Evolutionary conservation across 2,888 invertebrate genomes (phyloP).

Genomic region (Melanostoma mellinum): DNA sequence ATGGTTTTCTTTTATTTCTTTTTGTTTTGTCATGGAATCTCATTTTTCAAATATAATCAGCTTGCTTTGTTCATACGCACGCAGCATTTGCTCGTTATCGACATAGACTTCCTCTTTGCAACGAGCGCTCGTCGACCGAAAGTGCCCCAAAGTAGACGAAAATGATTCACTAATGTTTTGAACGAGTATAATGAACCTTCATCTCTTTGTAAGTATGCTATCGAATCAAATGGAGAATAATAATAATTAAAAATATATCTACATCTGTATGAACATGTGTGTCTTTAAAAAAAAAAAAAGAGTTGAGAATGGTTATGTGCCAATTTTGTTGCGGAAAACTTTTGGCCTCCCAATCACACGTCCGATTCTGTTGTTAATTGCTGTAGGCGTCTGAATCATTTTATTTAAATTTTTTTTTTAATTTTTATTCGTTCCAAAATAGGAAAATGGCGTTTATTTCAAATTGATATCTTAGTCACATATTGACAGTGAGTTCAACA

Average conservation of each 20-base stretch:
- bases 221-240: constrained; percentile 9
- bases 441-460: constrained; percentile 12
- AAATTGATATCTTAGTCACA: constrained; percentile 15
- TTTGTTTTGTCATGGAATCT: too few species aligned
- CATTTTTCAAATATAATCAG: too few species aligned
- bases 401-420: not conserved
- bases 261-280: too few species aligned
- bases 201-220: constrained; percentile 1
- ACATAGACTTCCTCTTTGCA: constrained; percentile 45
- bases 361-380: not conserved
- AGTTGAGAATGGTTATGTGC: constrained; percentile 26
- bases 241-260: not conserved
- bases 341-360: constrained; percentile 22
- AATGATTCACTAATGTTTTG: constrained; percentile 28
- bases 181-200: constrained; percentile 40
- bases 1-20: too few species aligned
- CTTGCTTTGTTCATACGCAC: too few species aligned
- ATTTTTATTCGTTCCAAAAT: constrained; percentile 6
- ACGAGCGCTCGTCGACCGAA: not conserved
- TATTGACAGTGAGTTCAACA: too few species aligned
- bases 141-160: not conserved
- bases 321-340: constrained; percentile 27
- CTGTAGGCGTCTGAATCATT: constrained; percentile 21
- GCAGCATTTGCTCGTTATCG: constrained; percentile 16
- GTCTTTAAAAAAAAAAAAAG: not conserved